A percentile compares a stretch with the other conserved stretches of the same genome.
These are phyloP conservation scores for Tachyglossus aculeatus DNA, from an alignment of 2,797 vertebrate genomes.

Conservation along the genomic window DNA sequence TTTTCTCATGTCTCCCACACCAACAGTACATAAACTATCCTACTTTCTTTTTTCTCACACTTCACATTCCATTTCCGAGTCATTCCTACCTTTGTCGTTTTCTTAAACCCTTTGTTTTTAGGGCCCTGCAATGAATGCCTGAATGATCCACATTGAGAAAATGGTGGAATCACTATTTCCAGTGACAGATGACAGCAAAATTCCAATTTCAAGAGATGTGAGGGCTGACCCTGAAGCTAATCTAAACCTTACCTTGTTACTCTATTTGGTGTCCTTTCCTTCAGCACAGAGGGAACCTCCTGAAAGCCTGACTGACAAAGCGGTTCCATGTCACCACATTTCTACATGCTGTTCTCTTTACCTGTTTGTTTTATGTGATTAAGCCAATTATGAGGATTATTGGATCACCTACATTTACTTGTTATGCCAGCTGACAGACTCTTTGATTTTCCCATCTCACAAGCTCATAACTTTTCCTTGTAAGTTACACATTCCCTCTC, in stretches of 20 bases:
- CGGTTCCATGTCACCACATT: background rate
- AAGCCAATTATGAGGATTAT: slow-evolving; percentile 44
- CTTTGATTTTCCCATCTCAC: slow-evolving; percentile 42
- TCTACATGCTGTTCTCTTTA: slow-evolving; percentile 36
- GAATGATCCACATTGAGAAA: no score
- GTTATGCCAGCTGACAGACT: slow-evolving; percentile 35
- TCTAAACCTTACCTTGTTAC: background rate
- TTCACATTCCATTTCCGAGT: no score
- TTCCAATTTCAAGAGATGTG: background rate
- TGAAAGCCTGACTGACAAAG: slow-evolving; percentile 4
- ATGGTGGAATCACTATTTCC: no score
- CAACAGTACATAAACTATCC: no score
- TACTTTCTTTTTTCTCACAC: no score
- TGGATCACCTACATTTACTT: slow-evolving; percentile 43
- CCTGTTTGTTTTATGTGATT: slow-evolving; percentile 37
- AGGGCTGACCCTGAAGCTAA: background rate
- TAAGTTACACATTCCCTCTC: slow-evolving; percentile 30
- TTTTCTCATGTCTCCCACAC: no score
- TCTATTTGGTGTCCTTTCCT: background rate
- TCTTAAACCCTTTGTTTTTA: background rate
- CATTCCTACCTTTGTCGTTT: no score
- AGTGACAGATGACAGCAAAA: no score
- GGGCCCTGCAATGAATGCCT: background rate
- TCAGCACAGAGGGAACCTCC: background rate
- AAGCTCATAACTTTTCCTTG: slow-evolving; percentile 36